These are phyloP conservation scores for Hecatera dysodea DNA, from an alignment of 2,888 invertebrate genomes.

Conservation along the genomic window DNA sequence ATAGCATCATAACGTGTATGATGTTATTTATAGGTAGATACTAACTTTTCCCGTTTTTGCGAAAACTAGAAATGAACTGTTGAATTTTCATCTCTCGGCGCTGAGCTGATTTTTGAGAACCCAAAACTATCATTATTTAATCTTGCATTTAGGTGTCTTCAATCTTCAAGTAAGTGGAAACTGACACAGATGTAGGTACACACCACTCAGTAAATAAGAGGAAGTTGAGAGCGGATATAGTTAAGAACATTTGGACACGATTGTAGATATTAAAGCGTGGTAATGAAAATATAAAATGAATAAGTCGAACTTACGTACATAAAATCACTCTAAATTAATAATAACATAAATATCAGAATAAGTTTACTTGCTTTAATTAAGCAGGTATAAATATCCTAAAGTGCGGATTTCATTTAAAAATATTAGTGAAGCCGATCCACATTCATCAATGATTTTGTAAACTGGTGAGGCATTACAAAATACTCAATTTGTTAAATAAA, in stretches of 20 bases:
- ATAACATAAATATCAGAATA: background rate
- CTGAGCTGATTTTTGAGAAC: background rate
- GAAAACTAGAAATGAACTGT: background rate
- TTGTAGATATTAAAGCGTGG: slow-evolving; percentile 3
- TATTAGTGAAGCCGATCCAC: too few species aligned
- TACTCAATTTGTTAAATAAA: too few species aligned
- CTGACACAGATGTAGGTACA: background rate
- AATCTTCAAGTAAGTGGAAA: background rate
- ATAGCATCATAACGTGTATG: background rate
- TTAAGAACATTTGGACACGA: background rate
- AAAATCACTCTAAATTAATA: background rate
- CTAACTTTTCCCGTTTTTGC: background rate
- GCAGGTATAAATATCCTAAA: too few species aligned
- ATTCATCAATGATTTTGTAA: too few species aligned
- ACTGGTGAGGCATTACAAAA: too few species aligned
- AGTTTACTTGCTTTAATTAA: background rate
- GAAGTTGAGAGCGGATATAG: too few species aligned
- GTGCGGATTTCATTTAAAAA: too few species aligned
- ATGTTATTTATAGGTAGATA: too few species aligned
- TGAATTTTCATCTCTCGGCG: background rate
- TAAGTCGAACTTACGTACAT: slow-evolving; percentile 1
- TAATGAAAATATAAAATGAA: background rate
- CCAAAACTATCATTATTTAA: background rate
- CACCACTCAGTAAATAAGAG: background rate
- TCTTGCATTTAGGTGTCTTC: background rate